Conservation (phyloP, 2,797 vertebrate genomes). For the Zenarchopterus dispar region DNA sequence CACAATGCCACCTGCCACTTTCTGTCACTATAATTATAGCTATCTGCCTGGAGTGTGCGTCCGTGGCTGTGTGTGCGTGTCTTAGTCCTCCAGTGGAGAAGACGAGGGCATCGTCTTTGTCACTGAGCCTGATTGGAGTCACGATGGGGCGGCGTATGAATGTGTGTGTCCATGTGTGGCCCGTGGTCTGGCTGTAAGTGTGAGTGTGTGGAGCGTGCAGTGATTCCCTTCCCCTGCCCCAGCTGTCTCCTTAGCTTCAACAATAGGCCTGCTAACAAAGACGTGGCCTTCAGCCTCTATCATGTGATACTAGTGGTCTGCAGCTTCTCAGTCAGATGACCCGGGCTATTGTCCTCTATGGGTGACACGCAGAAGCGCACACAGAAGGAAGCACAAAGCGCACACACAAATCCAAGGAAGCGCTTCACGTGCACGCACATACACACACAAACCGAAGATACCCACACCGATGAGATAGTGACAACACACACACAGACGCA, state of each 20-base stretch:
- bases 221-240: slow-evolving; percentile 76
- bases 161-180: slow-evolving; percentile 17
- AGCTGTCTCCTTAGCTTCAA: slow-evolving; percentile 80
- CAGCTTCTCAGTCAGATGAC: slow-evolving; percentile 78
- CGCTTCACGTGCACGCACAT: slow-evolving; percentile 41
- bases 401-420: slow-evolving; percentile 50
- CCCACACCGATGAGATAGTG: slow-evolving; percentile 47
- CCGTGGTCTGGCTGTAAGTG: slow-evolving; percentile 47
- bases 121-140: slow-evolving; percentile 77
- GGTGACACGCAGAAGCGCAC: slow-evolving; percentile 63
- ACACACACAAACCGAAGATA: slow-evolving; percentile 30
- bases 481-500: slow-evolving; percentile 39
- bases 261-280: slow-evolving; percentile 81
- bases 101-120: slow-evolving; percentile 79
- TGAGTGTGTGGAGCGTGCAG: slow-evolving; percentile 55
- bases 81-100: slow-evolving; percentile 65
- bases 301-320: slow-evolving; percentile 80
- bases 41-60: slow-evolving; percentile 52
- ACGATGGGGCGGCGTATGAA: slow-evolving; percentile 60
- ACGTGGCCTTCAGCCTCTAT: slow-evolving; percentile 78
- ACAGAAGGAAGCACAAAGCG: slow-evolving; percentile 37
- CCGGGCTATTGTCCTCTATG: slow-evolving; percentile 75
- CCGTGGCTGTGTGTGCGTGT: slow-evolving; percentile 28
- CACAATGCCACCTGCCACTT: slow-evolving; percentile 79
- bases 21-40: slow-evolving; percentile 81